Evolutionary conservation across 2,888 invertebrate genomes (phyloP).

Genomic region (Helobdella robusta): DNA sequence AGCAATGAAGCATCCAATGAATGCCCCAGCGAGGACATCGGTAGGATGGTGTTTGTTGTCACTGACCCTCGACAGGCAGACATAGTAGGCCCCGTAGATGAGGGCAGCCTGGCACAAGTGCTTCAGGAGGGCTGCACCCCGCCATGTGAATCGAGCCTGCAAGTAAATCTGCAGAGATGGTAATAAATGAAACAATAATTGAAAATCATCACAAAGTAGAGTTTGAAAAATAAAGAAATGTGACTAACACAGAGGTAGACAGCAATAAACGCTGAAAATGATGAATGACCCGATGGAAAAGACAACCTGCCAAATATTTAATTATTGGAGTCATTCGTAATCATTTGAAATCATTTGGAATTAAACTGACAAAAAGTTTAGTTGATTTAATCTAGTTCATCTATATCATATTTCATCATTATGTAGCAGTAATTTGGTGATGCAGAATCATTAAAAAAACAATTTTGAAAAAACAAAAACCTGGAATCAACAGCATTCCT

Average conservation of each 20-base stretch:
- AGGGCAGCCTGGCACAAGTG: slow-evolving; percentile 60
- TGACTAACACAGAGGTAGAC: slow-evolving; percentile 43
- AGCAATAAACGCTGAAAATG: slow-evolving; percentile 41
- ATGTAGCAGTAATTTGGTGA: background rate
- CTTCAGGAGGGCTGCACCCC: slow-evolving; percentile 67
- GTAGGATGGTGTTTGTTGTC: slow-evolving; percentile 98
- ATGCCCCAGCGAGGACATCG: slow-evolving; percentile 74
- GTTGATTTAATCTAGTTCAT: too few relatives aligned
- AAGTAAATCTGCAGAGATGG: slow-evolving; percentile 69
- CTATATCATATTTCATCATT: too few relatives aligned
- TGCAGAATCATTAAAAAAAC: too few relatives aligned
- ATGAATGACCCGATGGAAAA: slow-evolving; percentile 47
- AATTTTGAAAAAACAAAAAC: too few relatives aligned
- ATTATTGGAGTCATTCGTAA: too few relatives aligned
- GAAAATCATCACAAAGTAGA: too few relatives aligned
- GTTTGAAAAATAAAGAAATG: too few relatives aligned
- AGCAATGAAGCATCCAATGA: slow-evolving; percentile 52
- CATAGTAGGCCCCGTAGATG: slow-evolving; percentile 60
- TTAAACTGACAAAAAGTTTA: too few relatives aligned
- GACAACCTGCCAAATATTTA: slow-evolving; percentile 42
- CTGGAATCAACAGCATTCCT: background rate
- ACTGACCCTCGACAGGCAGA: slow-evolving; percentile 70
- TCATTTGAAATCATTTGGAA: too few relatives aligned
- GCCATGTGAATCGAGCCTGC: slow-evolving; percentile 71
- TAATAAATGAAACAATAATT: too few relatives aligned